A percentile compares a stretch with the other conserved stretches of the same genome.
These are phyloP conservation scores for Taxidea taxus DNA, from an alignment of 2,113 vertebrate species.

Conservation along the genomic window DNA sequence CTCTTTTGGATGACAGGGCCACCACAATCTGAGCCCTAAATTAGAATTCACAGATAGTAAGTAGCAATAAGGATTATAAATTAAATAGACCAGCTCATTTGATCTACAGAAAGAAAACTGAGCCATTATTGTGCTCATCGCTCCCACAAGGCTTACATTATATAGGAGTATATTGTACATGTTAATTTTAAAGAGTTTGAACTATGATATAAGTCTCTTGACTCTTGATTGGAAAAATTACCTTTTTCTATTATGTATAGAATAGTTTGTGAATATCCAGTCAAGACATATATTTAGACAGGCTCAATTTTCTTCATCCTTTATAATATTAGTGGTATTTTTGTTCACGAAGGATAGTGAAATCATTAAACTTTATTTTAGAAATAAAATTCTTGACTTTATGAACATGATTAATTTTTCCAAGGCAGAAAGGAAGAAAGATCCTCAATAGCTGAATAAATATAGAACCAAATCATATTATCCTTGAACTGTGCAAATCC, in stretches of 20 bases:
- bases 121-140: not conserved
- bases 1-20: not conserved
- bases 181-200: not conserved
- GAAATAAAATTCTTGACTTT: not conserved
- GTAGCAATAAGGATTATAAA: not conserved
- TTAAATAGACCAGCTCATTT: not conserved
- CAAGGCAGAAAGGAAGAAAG: not conserved
- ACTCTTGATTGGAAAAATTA: not conserved
- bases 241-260: not conserved
- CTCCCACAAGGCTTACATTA: not conserved
- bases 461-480: not conserved
- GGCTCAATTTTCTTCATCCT: not conserved
- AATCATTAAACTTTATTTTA: not conserved
- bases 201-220: not conserved
- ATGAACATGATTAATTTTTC: slow-evolving; percentile 1
- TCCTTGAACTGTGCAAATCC: not conserved
- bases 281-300: not conserved
- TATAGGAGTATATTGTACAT: not conserved
- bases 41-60: not conserved
- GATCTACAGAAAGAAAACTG: not conserved
- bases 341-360: not conserved
- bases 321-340: not conserved
- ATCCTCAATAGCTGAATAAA: not conserved
- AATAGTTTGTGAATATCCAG: not conserved
- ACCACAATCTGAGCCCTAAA: not conserved